These are phyloP conservation scores for Myotis planiceps DNA, from an alignment of 2,797 vertebrate species.

Conservation along the genomic window DNA sequence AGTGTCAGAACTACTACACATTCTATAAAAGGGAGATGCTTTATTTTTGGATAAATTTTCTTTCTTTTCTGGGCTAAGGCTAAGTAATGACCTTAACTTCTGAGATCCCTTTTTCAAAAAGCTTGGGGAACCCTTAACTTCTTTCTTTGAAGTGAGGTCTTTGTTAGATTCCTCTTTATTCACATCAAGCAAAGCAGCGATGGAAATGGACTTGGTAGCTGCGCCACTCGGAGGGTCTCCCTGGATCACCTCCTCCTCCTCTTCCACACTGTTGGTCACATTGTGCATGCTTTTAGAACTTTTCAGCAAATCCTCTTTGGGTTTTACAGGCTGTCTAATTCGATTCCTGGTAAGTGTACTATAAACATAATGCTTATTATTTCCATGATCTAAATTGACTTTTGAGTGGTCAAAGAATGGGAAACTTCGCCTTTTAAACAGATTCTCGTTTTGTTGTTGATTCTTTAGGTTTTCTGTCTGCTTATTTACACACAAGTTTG, in stretches of 20 bases:
- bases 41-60: conserved; percentile 87
- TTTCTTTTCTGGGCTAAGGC: conserved; percentile 92
- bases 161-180: conserved; percentile 85
- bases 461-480: conserved; percentile 82
- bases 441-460: conserved; percentile 86
- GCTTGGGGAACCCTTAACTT: conserved; percentile 86
- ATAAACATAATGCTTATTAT: conserved; percentile 88
- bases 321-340: conserved; percentile 85
- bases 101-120: conserved; percentile 92
- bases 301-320: conserved; percentile 79
- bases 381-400: conserved; percentile 81
- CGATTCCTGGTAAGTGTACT: conserved; percentile 89
- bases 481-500: conserved; percentile 78
- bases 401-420: conserved; percentile 90
- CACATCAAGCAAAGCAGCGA: conserved; percentile 86
- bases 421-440: conserved; percentile 90
- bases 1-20: conserved; percentile 92
- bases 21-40: conserved; percentile 87
- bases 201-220: conserved; percentile 89
- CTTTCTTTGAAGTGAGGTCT: conserved; percentile 82
- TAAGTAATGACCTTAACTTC: conserved; percentile 93
- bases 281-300: conserved; percentile 85
- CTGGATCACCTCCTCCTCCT: conserved; percentile 88
- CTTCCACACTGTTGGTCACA: conserved; percentile 75
- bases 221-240: conserved; percentile 84